Base-by-base conservation (phyloP, 1,140 invertebrate genomes). In the Brachionus paranguensis region DNA sequence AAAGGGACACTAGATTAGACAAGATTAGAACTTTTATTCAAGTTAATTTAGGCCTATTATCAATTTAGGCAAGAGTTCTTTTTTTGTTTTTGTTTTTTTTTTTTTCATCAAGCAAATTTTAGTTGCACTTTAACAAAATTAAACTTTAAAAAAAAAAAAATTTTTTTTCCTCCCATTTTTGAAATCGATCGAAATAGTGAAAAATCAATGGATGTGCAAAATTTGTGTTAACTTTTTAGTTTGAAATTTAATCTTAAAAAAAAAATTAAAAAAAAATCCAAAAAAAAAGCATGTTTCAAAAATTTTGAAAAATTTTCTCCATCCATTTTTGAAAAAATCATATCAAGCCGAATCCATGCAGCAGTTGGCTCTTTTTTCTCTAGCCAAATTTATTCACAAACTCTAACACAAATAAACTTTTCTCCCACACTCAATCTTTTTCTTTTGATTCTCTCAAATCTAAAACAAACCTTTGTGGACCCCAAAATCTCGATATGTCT, bases 11-110 rank as follows among this genome's bases (percentile, higher is more conserved):
- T 72, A 72, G 68, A 72, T 72, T 72, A 72, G 68, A 72, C 27
- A 72, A 72, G 68, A 72, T 72, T 72, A 72, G 68, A 72, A 72
- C 68, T 72, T 72, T 72, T 72, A 72, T 6, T 68, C 65, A 68
- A 72, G 68, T 72, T 72, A 72, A 72, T 72, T 72, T 72, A 72
- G 8, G 7, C 8, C 17, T 20, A 55, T 3, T 20, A 55, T 20
- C 8, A 55, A 20, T 24, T n/a, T 7, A 24, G 14, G 20, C 53
- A 55, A 55, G 14, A 55, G 53, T 55, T 55, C 53, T 33, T 33
- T 33, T 33, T 33, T n/a, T n/a, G n/a, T n/a, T n/a, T n/a, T n/a
- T n/a, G n/a, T n/a, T n/a, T n/a, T n/a, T n/a, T n/a, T n/a, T n/a
- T n/a, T n/a, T n/a, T n/a, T n/a, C n/a, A n/a, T n/a, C 29, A 5